Evolutionary conservation across 2,888 invertebrate species (phyloP), one percentile per base, ranked within the genome.

Genomic region (Cephus pulcher): DNA sequence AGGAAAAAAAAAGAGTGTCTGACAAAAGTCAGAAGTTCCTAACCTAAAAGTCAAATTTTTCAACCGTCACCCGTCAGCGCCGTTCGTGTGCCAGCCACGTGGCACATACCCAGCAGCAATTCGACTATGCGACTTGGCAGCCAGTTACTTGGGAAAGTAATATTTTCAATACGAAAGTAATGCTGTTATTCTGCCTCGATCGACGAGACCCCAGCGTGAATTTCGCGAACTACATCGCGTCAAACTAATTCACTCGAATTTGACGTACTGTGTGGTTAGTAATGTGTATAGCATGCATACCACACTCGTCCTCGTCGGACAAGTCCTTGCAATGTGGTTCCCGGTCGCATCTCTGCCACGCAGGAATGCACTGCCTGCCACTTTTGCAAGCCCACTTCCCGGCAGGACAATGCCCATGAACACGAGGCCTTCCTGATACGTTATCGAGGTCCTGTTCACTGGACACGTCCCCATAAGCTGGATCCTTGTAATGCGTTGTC

Each of bases 251-350:
- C 15, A 71, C 12, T 23, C 1, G 33, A 30, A 15, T 68, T 15
- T 32, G 33, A 75, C n/a, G 15, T 35, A 75, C 30, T 32, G 56
- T 33, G 3, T 73, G 68, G 78, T 78, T 76, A 78, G 73, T 73
- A 76, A 76, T 3, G 69, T n/a, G 35, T 34, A 34, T 34, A 68
- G 78, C 75, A 78, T 78, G 78, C 78, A 34, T 78, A 78, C 78
- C 78, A 78, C 96, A 96, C 84, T 92, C 92, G 11, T 89, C 87
- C 88, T 95, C 95, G 84, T 96, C 96, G 0, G 93, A 92, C 34
- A 93, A 92, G 86, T 96, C 96, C 4, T 89, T 80, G 86, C 95
- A 95, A 82, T 95, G 93, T 6, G 80, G 73, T 9, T 79, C 78
- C 40, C 93, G 93, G 90, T 95, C 93, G 89, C 95, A 95, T 69